Evolutionary conservation across 2,113 vertebrate genomes (phyloP), one percentile per base, ranked within the genome.

Genomic region (Natator depressus): DNA sequence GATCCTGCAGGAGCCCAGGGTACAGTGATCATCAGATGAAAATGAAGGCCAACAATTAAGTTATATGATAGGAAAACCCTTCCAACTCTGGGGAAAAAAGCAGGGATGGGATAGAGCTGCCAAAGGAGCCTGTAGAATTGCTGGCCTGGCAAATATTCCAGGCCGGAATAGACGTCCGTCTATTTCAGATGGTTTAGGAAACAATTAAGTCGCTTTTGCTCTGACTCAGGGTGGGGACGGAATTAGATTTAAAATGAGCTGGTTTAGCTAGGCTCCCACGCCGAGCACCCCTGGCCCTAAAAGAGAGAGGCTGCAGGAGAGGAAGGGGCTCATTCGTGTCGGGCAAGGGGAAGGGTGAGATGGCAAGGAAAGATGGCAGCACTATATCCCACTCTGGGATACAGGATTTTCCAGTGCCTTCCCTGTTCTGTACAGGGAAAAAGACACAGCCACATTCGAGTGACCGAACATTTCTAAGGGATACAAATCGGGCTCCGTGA

Each of bases 381-480:
- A 47, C 5, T 42, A 42, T 42, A 42, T 42, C 9, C 8, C n/a
- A 22, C 19, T 5, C 65, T 1, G 2, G 10, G 27, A 16, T 4
- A 54, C 3, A 53, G n/a, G 42, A n/a, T 38, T 0, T 29, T 62
- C 82, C 4, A 1, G 5, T 2, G 0, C 2, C 80, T 51, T 1
- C 13, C 42, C 84, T 2, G 0, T 20, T 38, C 19, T 38, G n/a
- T 9, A 38, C n/a, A 22, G 65, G 35, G 22, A 16, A n/a, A 35
- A 69, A 38, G 17, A 9, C 20, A n/a, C 35, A 20, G 65, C 5
- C n/a, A 38, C 65, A 8, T n/a, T 65, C 17, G 62, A 65, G 2
- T n/a, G 62, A n/a, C 8, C 8, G 9, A 17, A 35, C 14, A 8
- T 65, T 65, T 65, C 31, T 19, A 17, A n/a, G 62, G 7, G 8